phyloP scores from a whole-genome alignment of 2,113 vertebrate genomes.

The Grantiella picta region DNA sequence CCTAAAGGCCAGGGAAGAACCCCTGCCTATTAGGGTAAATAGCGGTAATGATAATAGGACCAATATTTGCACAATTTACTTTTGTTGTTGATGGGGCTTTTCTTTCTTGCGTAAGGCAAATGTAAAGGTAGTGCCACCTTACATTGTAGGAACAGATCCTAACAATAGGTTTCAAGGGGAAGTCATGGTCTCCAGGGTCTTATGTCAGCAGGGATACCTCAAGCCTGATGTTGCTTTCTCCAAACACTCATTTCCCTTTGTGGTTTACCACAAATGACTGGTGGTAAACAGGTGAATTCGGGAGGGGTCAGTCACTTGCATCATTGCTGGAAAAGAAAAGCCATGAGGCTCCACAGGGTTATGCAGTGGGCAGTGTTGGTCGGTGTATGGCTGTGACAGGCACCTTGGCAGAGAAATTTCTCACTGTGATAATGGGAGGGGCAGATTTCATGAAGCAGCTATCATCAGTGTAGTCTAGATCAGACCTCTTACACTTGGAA shows the following conservation, averaged over 20 bases:
- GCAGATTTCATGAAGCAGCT: background rate
- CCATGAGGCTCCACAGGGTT: background rate
- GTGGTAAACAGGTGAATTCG: background rate
- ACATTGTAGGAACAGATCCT: background rate
- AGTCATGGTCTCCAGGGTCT: background rate
- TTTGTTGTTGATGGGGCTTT: background rate
- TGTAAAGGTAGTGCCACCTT: background rate
- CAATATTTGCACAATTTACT: background rate
- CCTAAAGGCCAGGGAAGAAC: background rate
- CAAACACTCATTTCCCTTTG: background rate
- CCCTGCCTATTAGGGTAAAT: background rate
- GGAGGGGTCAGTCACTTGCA: background rate
- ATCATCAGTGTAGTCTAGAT: background rate
- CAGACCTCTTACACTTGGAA: background rate
- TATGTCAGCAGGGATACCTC: background rate
- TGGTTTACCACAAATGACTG: background rate
- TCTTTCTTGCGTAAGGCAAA: background rate
- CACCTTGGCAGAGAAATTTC: background rate
- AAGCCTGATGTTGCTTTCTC: background rate
- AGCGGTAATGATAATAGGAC: background rate
- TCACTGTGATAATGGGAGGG: background rate
- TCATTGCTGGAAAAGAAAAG: background rate
- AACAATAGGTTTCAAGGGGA: background rate
- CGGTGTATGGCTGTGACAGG: accelerated
- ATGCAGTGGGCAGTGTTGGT: background rate